Evolutionary conservation across 1,140 invertebrate genomes (phyloP).

Genomic region (Drosophila sp.): DNA sequence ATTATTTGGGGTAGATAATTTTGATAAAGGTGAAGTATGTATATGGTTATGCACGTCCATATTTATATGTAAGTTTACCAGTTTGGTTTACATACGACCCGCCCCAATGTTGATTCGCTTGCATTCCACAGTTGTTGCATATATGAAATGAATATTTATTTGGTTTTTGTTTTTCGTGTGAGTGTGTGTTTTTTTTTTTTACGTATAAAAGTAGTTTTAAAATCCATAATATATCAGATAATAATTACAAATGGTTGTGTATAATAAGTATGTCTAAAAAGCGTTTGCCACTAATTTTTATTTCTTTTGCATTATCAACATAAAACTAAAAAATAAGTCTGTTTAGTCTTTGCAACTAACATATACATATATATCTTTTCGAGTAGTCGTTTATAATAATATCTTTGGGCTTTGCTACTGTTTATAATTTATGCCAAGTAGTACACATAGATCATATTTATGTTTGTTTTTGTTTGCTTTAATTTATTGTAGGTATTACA

Average conservation of each 20-base stretch:
- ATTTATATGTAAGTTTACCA: conserved; percentile 42
- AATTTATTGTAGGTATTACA: conserved; percentile 35
- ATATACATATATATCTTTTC: conserved; percentile 50
- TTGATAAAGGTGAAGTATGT: conserved; percentile 39
- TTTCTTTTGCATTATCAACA: conserved; percentile 55
- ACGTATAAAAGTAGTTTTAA: conserved; percentile 82
- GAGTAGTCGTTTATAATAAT: conserved; percentile 71
- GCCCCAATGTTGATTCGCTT: conserved; percentile 48
- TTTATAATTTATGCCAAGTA: conserved; percentile 52
- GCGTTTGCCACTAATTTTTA: conserved; percentile 57
- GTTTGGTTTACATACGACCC: conserved; percentile 47
- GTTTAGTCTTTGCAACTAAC: conserved; percentile 78
- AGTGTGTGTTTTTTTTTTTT: conserved; percentile 47
- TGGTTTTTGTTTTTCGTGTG: conserved; percentile 45
- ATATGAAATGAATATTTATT: conserved; percentile 68
- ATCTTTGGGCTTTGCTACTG: conserved; percentile 78
- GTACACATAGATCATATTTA: conserved; percentile 72
- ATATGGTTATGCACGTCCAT: conserved; percentile 52
- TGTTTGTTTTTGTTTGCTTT: conserved; percentile 13
- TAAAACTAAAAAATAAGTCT: conserved; percentile 63
- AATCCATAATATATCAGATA: conserved; percentile 80
- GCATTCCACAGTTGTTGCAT: conserved; percentile 16
- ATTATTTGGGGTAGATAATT: conserved; percentile 44
- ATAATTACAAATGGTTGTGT: conserved; percentile 76
- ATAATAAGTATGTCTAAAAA: conserved; percentile 68